phyloP scores from a whole-genome alignment of 2,888 invertebrate genomes.

The Coleophora flavipennella region DNA sequence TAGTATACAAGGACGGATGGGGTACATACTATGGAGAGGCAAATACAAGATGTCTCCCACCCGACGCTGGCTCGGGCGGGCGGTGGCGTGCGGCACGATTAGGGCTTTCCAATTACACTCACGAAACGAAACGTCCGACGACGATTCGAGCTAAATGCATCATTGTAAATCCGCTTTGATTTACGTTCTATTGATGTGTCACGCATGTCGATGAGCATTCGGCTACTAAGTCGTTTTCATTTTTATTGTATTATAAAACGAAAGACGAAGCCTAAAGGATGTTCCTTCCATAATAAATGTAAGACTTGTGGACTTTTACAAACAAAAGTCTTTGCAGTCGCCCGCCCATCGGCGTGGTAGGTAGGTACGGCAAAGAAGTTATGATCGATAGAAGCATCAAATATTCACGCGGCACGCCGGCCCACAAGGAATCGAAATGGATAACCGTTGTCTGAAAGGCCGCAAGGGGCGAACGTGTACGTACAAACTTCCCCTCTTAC shows the following conservation, averaged over 20 bases:
- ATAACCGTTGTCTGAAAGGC: constrained; percentile 60
- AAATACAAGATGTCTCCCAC: constrained; percentile 59
- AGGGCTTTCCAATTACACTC: constrained; percentile 50
- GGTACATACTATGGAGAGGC: constrained; percentile 59
- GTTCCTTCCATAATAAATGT: constrained; percentile 1
- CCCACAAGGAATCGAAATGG: constrained; percentile 54
- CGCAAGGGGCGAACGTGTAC: constrained; percentile 39
- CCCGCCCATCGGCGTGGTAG: constrained; percentile 10
- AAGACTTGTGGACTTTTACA: neutral
- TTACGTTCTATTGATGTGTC: neutral
- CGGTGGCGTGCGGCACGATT: constrained; percentile 51
- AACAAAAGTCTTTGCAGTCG: too few species aligned
- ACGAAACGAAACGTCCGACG: constrained; percentile 56
- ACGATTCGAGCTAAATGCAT: constrained; percentile 42
- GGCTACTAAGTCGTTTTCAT: too few species aligned
- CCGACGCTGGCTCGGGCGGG: constrained; percentile 23
- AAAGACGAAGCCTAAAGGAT: constrained; percentile 12
- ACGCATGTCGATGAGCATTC: too few species aligned
- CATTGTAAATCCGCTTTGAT: constrained; percentile 46
- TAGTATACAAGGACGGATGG: constrained; percentile 65
- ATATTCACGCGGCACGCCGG: constrained; percentile 52
- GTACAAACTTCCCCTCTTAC: constrained; percentile 33
- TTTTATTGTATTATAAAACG: too few species aligned
- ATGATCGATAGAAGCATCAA: constrained; percentile 69
- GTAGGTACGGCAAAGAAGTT: constrained; percentile 57